These are phyloP conservation scores for Arrhamphus sclerolepis DNA, from an alignment of 2,797 vertebrate genomes.

Conservation along the genomic window DNA sequence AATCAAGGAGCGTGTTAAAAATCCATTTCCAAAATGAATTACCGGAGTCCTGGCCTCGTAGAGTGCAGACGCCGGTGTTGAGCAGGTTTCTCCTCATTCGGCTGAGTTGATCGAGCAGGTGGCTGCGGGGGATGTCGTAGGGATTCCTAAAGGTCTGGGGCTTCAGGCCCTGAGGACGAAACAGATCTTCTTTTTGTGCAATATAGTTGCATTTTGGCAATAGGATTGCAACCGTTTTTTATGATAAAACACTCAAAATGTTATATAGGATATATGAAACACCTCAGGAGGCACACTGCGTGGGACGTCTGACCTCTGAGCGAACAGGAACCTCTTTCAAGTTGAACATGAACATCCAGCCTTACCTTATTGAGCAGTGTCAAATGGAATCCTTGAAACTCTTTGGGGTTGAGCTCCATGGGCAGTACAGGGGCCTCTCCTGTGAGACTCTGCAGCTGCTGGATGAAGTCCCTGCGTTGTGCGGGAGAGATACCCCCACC, in stretches of 20 bases:
- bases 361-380: constrained; percentile 91
- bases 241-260: not conserved
- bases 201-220: no score
- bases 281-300: no score
- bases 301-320: not conserved
- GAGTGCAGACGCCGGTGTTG: constrained; percentile 87
- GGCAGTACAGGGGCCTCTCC: constrained; percentile 85
- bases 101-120: constrained; percentile 94
- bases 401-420: constrained; percentile 91
- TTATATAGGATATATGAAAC: no score
- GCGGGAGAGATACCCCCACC: constrained; percentile 86
- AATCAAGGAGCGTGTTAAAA: no score
- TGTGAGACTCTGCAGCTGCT: constrained; percentile 90
- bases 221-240: no score
- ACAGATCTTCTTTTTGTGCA: not conserved
- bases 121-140: constrained; percentile 94
- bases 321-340: not conserved
- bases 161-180: constrained; percentile 86
- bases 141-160: constrained; percentile 95
- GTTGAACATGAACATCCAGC: not conserved
- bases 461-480: constrained; percentile 90
- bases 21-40: constrained; percentile 36
- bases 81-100: constrained; percentile 97
- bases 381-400: constrained; percentile 95
- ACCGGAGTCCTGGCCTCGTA: constrained; percentile 95